A percentile compares a stretch with the other conserved stretches of the same genome.
Evolutionary conservation across 2,797 vertebrate genomes (phyloP).

Genomic region (Oryzias dopingdopingensis): DNA sequence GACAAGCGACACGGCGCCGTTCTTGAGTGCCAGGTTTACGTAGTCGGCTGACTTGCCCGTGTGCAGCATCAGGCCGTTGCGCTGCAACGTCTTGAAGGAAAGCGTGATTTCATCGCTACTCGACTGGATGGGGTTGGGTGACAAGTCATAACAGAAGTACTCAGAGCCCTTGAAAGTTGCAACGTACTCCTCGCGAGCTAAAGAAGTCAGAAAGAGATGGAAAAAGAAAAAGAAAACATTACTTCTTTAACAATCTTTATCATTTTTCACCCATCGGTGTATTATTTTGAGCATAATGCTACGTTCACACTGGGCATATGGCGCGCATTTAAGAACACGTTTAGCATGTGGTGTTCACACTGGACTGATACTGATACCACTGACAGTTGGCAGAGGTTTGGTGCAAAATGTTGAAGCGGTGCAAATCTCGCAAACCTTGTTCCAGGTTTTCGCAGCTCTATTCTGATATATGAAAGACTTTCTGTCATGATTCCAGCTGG

Average conservation of each 20-base stretch:
- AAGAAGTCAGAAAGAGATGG: constrained; percentile 35
- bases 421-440: too few relatives aligned
- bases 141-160: constrained; percentile 99
- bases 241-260: not conserved
- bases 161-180: constrained; percentile 99
- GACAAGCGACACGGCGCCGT: constrained; percentile 97
- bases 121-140: constrained; percentile 97
- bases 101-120: constrained; percentile 99
- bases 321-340: too few relatives aligned
- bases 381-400: too few relatives aligned
- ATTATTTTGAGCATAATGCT: too few relatives aligned
- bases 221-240: constrained; percentile 40
- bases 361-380: too few relatives aligned
- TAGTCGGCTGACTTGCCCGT: constrained; percentile 98
- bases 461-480: too few relatives aligned
- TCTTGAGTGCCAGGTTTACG: constrained; percentile 99
- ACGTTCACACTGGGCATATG: too few relatives aligned
- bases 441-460: too few relatives aligned
- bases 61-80: constrained; percentile 99
- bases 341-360: too few relatives aligned
- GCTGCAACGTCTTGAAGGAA: constrained; percentile 98
- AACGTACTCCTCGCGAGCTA: constrained; percentile 97
- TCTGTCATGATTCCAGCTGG: too few relatives aligned
- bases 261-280: too few relatives aligned
- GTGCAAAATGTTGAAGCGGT: too few relatives aligned